A percentile compares a stretch with the other conserved stretches of the same genome.
Evolutionary conservation across 2,113 vertebrate species (phyloP).

Genomic region (Patagioenas fasciata): DNA sequence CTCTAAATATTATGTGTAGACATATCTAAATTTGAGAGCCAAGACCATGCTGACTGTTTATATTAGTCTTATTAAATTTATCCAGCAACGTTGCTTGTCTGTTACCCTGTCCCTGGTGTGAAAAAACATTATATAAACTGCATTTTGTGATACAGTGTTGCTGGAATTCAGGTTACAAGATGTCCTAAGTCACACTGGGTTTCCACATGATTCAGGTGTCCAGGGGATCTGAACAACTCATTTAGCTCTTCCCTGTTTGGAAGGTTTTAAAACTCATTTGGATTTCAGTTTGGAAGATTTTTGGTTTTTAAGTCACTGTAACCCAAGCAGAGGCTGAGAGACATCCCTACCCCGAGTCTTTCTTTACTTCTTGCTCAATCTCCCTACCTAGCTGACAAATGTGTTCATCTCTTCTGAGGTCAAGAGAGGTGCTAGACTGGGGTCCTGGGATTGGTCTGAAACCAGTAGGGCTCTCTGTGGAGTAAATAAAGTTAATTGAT

Average conservation of each 20-base stretch:
- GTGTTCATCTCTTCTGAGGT: neutral
- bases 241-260: slow-evolving; percentile 31
- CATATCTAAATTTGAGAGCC: neutral
- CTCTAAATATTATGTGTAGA: neutral
- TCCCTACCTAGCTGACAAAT: neutral
- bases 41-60: neutral
- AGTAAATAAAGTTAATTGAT: neutral
- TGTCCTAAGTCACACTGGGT: neutral
- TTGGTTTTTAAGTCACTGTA: neutral
- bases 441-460: neutral
- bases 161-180: neutral
- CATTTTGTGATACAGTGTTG: neutral
- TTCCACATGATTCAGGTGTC: neutral
- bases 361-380: neutral
- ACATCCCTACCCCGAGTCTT: neutral
- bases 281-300: slow-evolving; percentile 29
- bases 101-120: neutral
- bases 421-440: neutral
- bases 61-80: neutral
- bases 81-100: neutral
- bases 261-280: slow-evolving; percentile 50
- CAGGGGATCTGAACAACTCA: slow-evolving; percentile 64
- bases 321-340: slow-evolving; percentile 7
- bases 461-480: neutral
- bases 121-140: neutral